Evolutionary conservation across 2,888 invertebrate genomes (phyloP), one percentile per base, ranked within the genome.

Genomic region (Ypsolopha sequella): DNA sequence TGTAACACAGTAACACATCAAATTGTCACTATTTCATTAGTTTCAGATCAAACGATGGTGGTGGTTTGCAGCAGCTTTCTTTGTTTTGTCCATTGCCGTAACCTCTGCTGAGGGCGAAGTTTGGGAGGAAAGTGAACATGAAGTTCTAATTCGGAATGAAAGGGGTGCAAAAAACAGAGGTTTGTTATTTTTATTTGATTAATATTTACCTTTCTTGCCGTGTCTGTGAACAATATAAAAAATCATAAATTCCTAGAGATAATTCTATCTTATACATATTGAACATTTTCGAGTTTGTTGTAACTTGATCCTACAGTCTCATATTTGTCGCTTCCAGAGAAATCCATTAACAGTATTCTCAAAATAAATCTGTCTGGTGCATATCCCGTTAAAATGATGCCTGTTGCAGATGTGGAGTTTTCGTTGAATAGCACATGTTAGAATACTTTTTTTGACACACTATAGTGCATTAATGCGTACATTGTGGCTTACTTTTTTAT

Each of bases 121-220:
- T 54, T 91, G 91, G 91, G 93, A 94, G 70, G 94, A 94, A 68
- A 91, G 91, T 65, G 93, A 93, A 66, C 92, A 91, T 68, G 94
- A 94, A 74, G 90, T 94, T 53, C 90, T 94, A 59, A 91, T 94
- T 64, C 91, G 95, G 67, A 93, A 90, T 68, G 92, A 92, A 73
- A 90, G 95, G 56, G 94, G 93, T 55, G 91, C 94, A 76, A 93
- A 93, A 80, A 91, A 91, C 74, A 89, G 89, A 79, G 91, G 91
- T 91, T 73, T 55, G 71, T 71, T 54, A 36, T 44, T 43, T 43
- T 24, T 24, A 24, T 24, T 24, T 24, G 2, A 2, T 4, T 3
- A 24, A 24, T 24, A 24, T 24, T 24, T 24, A 4, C 4, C 24
- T 24, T 24, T 24, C 24, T 24, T 24, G 4, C 24, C 24, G 24